phyloP scores from a whole-genome alignment of 1,140 invertebrate genomes.

The Oreohelix idahoensis region DNA sequence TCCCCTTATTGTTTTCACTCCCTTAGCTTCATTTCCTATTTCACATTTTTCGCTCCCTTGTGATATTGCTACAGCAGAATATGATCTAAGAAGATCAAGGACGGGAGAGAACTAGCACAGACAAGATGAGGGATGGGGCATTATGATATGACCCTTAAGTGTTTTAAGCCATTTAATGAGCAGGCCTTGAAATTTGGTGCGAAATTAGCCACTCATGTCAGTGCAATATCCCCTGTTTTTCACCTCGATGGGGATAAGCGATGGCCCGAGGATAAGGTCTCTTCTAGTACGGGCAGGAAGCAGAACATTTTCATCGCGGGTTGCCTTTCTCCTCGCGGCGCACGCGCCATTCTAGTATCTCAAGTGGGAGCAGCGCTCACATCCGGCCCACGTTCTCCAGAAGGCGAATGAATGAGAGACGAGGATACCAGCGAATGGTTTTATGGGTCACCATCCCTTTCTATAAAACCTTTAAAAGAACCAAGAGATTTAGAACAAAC shows the following conservation, averaged over 20 bases:
- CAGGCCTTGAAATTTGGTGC: slow-evolving; percentile 24
- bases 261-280: background rate
- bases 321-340: slow-evolving; percentile 1
- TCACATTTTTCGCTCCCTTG: too few relatives aligned
- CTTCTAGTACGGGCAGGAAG: background rate
- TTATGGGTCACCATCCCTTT: background rate
- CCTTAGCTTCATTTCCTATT: too few relatives aligned
- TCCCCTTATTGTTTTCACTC: too few relatives aligned
- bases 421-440: background rate
- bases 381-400: slow-evolving; percentile 7
- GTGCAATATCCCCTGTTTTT: slow-evolving; percentile 34
- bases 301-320: slow-evolving; percentile 27
- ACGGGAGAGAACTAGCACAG: background rate
- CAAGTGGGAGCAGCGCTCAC: slow-evolving; percentile 20
- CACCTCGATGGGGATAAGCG: slow-evolving; percentile 19
- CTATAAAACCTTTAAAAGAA: background rate
- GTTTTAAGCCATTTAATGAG: slow-evolving; percentile 34
- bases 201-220: slow-evolving; percentile 28
- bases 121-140: background rate
- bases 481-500: background rate
- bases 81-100: too few relatives aligned
- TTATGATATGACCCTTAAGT: slow-evolving; percentile 15
- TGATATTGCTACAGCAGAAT: too few relatives aligned
- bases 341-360: slow-evolving; percentile 16
- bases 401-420: slow-evolving; percentile 4